Base-by-base conservation (phyloP, 1,140 invertebrate species). In the Drosophila sproati region DNA sequence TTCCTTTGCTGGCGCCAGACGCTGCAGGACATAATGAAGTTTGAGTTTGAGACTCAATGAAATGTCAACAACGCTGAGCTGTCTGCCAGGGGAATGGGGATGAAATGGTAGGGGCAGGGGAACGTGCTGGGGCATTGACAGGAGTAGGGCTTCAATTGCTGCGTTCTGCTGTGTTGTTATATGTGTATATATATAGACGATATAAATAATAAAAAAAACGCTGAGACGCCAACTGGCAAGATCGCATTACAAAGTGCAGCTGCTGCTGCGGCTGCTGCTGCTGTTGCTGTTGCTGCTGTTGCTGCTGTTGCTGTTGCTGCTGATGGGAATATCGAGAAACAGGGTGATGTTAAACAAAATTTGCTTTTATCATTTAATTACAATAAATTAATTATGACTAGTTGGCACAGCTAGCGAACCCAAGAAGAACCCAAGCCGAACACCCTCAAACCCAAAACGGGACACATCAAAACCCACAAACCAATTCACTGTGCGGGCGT, bases 11-110 rank as follows among this genome's bases (percentile, higher is more conserved):
- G 85, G 85, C 85, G 85, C 85, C 85, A 89, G 80, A 71, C 85
- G 77, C 85, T 83, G 80, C 85, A 89, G 80, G 80, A 85, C 83
- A 89, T 89, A 89, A 89, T 89, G 85, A 89, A 89, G 80, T 89
- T 89, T 85, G 78, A 89, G 86, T 74, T 73, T 77, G 75, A 61
- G 57, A 89, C 85, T 89, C 85, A 78, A 89, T 85, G 85, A 89
- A 89, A 89, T 89, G 85, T 90, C 85, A 89, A 89, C 85, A 87
- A 60, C 54, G 56, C 34, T 35, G 54, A 43, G 55, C 35, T 52
- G 47, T 29, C 54, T 60, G 66, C 29, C 55, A 10, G 32, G 37
- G n/a, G 20, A 12, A 5, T n/a, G 57, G 41, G 4, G 39, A 5
- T 34, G 8, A 28, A 5, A 28, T 4, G 8, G 3, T 0, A 3